Evolutionary conservation across 2,888 invertebrate species (phyloP), one percentile per base, ranked within the genome.

Genomic region (Thera obeliscata): DNA sequence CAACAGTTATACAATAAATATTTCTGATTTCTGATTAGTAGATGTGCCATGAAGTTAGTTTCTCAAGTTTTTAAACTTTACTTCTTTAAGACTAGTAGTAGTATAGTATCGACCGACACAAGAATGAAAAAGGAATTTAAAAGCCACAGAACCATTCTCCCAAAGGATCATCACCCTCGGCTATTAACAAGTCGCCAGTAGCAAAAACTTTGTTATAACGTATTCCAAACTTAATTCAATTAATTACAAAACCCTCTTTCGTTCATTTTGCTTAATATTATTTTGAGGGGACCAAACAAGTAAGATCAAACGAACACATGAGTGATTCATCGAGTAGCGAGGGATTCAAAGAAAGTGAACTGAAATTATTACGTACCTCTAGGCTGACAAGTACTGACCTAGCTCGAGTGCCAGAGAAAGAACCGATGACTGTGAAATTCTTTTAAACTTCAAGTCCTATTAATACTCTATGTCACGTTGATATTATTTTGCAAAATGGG

Each of bases 221-320:
- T 91, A 91, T 90, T 88, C 89, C 78, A 86, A 89, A 90, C 90
- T 91, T 91, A 91, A 93, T 91, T 91, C 87, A 93, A 92, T 93
- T 92, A 92, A 91, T 93, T 92, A 91, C 81, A 78, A 76, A 81
- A 5, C 87, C 90, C 87, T 86, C 78, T 76, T 78, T 79, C 76
- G 67, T 89, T 87, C 89, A 90, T 91, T 90, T 88, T 81, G 84
- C 85, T 86, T 87, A 91, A 91, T 91, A 92, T 88, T 90, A 91
- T 90, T 90, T 86, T 81, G 82, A 86, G 82, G 85, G 86, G 85
- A 78, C 82, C 73, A 77, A 81, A 82, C 81, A 80, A 81, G 79
- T 74, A 78, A 89, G 90, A 91, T 92, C 91, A 91, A 91, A 90
- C 81, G 83, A 75, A 78, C 73, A 72, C 70, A 71, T 71, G 75